phyloP scores from a whole-genome alignment of 2,113 vertebrate genomes.

The Pycnonotus jocosus region DNA sequence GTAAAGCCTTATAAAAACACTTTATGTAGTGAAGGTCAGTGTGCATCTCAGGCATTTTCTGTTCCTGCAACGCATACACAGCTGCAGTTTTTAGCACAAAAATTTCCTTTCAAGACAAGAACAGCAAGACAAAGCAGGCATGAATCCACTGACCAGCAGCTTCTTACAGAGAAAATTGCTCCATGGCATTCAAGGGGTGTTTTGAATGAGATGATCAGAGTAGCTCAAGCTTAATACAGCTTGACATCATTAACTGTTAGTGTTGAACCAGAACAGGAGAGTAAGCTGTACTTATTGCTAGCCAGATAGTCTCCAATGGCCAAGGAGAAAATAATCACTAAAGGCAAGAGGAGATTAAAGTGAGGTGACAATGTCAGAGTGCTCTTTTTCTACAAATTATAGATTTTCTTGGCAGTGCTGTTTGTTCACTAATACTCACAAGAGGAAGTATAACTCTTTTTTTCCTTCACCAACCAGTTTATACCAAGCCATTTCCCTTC shows the following conservation, averaged over 20 bases:
- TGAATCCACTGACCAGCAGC: not conserved
- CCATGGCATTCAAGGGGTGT: not conserved
- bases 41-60: not conserved
- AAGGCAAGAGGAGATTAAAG: slow-evolving; percentile 33
- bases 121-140: not conserved
- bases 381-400: not conserved
- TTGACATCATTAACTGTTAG: slow-evolving; percentile 45
- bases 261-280: slow-evolving; percentile 13
- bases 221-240: slow-evolving; percentile 41
- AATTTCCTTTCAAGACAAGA: not conserved
- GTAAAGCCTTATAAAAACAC: not conserved
- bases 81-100: not conserved
- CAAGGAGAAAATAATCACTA: slow-evolving; percentile 43
- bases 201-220: not conserved
- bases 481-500: not conserved
- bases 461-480: not conserved
- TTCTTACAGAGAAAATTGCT: not conserved
- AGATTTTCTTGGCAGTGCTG: not conserved
- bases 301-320: slow-evolving; percentile 19
- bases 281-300: slow-evolving; percentile 39
- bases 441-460: not conserved
- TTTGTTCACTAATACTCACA: not conserved
- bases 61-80: not conserved
- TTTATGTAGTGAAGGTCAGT: not conserved
- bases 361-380: not conserved